Percentiles rank a stretch among this genome's conserved stretches.
Conservation (phyloP, 2,888 invertebrate genomes). For the Macrophya annulata region DNA sequence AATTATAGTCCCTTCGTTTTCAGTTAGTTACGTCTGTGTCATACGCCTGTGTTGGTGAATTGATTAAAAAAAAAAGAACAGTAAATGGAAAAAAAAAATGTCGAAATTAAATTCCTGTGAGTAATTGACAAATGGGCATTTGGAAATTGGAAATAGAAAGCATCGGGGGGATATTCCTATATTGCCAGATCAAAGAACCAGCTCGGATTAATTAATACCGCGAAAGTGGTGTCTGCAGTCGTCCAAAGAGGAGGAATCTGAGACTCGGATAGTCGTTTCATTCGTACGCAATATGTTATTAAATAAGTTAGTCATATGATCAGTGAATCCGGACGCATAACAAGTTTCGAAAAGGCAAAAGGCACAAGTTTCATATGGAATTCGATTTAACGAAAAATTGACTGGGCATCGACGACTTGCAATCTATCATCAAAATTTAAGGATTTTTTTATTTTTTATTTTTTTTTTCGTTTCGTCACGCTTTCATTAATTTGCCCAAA, state of each 20-base stretch:
- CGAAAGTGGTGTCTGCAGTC: not conserved
- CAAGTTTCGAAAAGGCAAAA: not conserved
- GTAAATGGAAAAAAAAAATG: not conserved
- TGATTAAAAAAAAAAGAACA: not conserved
- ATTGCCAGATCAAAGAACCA: not conserved
- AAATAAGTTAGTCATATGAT: not conserved
- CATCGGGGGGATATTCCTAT: not conserved
- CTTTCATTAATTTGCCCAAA: not conserved
- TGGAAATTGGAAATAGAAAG: constrained; percentile 20
- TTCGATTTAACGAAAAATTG: not conserved
- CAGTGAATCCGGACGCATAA: not conserved
- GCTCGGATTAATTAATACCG: not conserved
- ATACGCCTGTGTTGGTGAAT: not conserved
- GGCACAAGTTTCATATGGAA: too few species aligned
- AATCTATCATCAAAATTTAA: not conserved
- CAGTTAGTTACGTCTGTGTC: not conserved
- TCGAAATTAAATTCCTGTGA: not conserved
- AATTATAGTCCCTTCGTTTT: not conserved
- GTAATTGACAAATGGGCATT: not conserved
- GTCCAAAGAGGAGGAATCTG: not conserved
- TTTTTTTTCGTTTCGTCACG: not conserved
- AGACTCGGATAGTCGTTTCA: not conserved
- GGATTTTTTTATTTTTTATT: not conserved
- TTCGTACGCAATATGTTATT: not conserved
- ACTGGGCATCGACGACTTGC: not conserved